Percentiles rank a stretch among this genome's conserved stretches.
Evolutionary conservation across 2,797 vertebrate genomes (phyloP).

Genomic region (Danio choprae): DNA sequence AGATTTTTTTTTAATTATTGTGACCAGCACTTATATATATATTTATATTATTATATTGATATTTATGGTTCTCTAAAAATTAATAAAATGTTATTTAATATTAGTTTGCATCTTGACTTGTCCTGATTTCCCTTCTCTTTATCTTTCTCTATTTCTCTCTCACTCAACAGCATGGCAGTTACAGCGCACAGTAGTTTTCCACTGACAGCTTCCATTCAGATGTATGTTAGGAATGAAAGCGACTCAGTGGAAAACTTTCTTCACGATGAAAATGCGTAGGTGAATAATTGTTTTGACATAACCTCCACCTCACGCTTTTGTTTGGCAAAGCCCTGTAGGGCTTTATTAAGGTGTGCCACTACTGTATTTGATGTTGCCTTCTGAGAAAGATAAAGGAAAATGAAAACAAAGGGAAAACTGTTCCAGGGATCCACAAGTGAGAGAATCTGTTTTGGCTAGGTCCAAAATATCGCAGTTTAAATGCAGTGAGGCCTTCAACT

Average conservation of each 20-base stretch:
- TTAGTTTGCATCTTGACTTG: slow-evolving; percentile 5
- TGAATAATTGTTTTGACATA: slow-evolving; percentile 23
- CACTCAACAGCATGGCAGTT: not conserved
- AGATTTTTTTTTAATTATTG: no score
- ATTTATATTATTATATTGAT: no score
- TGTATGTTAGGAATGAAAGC: not conserved
- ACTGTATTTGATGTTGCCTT: not conserved
- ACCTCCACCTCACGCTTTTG: not conserved
- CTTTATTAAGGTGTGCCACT: not conserved
- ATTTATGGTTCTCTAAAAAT: no score
- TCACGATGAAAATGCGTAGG: not conserved
- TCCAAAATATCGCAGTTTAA: slow-evolving; percentile 8
- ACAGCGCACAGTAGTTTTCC: slow-evolving; percentile 51
- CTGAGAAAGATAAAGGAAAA: not conserved
- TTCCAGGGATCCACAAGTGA: slow-evolving; percentile 30
- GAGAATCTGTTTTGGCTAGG: slow-evolving; percentile 14
- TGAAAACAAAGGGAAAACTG: not conserved
- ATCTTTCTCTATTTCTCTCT: slow-evolving; percentile 9
- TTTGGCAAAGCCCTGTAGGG: slow-evolving; percentile 8
- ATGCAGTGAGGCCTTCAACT: not conserved
- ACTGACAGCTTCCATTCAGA: slow-evolving; percentile 28
- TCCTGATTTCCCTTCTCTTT: slow-evolving; percentile 6
- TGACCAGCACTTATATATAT: no score
- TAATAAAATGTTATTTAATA: no score
- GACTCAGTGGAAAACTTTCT: not conserved